Percentiles rank a stretch among this genome's conserved stretches.
These are phyloP conservation scores for Seriola dumerili DNA, from an alignment of 2,113 vertebrate genomes.

Conservation along the genomic window DNA sequence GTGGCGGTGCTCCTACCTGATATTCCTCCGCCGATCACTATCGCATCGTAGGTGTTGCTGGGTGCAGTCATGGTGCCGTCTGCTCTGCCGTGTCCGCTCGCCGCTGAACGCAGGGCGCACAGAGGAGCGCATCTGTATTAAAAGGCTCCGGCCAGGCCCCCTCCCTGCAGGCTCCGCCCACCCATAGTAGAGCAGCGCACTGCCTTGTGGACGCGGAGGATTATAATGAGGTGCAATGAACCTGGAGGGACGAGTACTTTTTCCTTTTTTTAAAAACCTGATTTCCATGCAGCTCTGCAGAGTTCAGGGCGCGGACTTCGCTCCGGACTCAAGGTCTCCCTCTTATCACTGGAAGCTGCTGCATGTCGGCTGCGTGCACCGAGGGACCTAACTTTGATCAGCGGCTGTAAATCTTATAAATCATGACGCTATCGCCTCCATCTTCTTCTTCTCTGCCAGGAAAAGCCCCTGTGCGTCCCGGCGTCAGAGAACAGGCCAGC, in stretches of 20 bases:
- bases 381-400: neutral
- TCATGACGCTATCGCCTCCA: no score
- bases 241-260: no score
- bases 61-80: conserved; percentile 84
- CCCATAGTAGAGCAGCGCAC: conserved; percentile 26
- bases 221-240: neutral
- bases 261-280: no score
- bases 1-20: conserved; percentile 87
- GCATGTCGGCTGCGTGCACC: neutral
- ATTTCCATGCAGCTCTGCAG: neutral
- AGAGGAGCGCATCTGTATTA: conserved; percentile 76
- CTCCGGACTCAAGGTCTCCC: neutral
- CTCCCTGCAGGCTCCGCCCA: conserved; percentile 69
- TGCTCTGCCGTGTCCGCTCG: conserved; percentile 43
- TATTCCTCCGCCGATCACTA: conserved; percentile 94
- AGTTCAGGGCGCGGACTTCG: neutral
- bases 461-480: no score
- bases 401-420: neutral
- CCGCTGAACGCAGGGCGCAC: conserved; percentile 54
- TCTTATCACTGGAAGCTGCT: neutral
- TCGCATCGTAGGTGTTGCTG: conserved; percentile 88
- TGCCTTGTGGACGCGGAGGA: neutral
- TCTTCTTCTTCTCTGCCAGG: no score
- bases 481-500: neutral
- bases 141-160: conserved; percentile 66